These are phyloP conservation scores for Rhabdomys dilectus DNA, from an alignment of 2,113 vertebrate species.

Conservation along the genomic window DNA sequence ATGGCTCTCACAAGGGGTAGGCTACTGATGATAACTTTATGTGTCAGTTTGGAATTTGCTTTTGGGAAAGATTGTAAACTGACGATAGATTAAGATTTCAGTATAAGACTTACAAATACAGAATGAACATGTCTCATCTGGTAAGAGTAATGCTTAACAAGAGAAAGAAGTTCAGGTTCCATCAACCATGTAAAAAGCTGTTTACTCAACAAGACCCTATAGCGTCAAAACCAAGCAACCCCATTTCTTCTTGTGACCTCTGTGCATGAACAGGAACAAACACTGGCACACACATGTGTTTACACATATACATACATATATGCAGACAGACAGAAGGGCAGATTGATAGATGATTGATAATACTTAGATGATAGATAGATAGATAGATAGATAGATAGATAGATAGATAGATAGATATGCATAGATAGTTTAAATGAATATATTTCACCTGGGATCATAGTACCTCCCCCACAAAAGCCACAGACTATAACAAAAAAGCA, in stretches of 20 bases:
- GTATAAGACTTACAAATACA: neutral
- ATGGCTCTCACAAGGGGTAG: neutral
- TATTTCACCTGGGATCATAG: neutral
- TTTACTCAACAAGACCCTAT: neutral
- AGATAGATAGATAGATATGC: neutral
- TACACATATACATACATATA: neutral
- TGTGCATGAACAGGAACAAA: neutral
- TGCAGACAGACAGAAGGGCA: too few species aligned
- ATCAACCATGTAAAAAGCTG: neutral
- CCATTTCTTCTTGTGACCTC: neutral
- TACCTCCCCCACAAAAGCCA: neutral
- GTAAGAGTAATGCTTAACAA: neutral
- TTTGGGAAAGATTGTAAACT: neutral
- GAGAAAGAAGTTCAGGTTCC: neutral
- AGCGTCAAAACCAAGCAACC: neutral
- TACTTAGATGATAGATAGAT: too few species aligned
- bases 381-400: neutral
- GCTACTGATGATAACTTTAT: neutral
- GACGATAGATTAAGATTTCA: neutral
- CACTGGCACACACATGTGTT: neutral
- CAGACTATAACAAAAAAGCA: neutral
- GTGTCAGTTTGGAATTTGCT: neutral
- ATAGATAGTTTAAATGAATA: neutral
- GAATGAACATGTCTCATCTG: neutral
- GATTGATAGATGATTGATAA: neutral